Evolutionary conservation across 2,113 vertebrate species (phyloP).

Genomic region (Nymphicus hollandicus): DNA sequence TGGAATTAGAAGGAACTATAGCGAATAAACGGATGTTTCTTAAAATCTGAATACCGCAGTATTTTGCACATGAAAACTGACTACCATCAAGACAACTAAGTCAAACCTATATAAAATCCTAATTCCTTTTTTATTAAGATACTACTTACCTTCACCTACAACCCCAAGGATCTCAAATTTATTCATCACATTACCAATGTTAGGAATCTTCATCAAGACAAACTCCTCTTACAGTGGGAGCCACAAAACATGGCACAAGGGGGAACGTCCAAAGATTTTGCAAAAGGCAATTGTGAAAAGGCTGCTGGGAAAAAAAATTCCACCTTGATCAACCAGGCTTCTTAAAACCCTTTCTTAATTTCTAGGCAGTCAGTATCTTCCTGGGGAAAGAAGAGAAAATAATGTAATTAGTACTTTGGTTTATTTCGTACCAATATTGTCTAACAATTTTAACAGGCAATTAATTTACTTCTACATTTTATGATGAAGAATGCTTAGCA

Average conservation of each 20-base stretch:
- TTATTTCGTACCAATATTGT: neutral
- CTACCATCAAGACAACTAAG: neutral
- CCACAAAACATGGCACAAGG: constrained; percentile 77
- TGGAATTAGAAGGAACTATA: neutral
- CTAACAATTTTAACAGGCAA: neutral
- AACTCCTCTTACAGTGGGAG: constrained; percentile 78
- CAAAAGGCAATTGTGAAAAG: neutral
- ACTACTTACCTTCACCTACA: constrained; percentile 97
- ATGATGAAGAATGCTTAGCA: neutral
- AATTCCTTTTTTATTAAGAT: neutral
- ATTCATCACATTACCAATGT: constrained; percentile 99
- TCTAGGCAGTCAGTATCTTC: constrained; percentile 24
- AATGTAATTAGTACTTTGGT: constrained; percentile 2
- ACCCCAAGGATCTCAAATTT: constrained; percentile 99
- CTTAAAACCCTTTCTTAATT: constrained; percentile 25
- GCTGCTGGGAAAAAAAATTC: neutral
- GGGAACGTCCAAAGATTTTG: neutral
- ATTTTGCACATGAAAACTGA: neutral
- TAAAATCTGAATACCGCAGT: neutral
- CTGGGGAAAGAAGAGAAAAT: constrained; percentile 57
- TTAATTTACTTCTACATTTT: neutral
- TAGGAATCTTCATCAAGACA: constrained; percentile 98
- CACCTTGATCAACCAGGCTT: neutral
- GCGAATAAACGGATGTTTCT: neutral
- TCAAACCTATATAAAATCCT: neutral